Conservation (phyloP, 1,140 invertebrate genomes). For the Oedothorax gibbosus region DNA sequence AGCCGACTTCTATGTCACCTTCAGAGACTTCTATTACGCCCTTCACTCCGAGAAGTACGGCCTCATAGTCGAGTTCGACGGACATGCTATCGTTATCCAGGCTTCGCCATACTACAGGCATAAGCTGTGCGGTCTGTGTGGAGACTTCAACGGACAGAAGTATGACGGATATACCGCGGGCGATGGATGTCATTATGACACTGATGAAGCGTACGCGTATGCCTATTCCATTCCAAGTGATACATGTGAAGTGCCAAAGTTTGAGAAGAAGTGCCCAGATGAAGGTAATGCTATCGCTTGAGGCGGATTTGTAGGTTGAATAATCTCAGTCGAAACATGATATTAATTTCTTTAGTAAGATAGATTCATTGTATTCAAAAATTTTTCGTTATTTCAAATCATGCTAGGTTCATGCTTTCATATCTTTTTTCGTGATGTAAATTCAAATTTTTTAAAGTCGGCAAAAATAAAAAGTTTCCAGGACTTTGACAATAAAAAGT, state of each 20-base stretch:
- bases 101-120: slow-evolving; percentile 54
- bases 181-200: slow-evolving; percentile 49
- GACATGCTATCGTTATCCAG: slow-evolving; percentile 41
- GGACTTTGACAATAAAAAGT: too few relatives aligned
- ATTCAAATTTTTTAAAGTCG: too few relatives aligned
- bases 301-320: too few relatives aligned
- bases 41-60: slow-evolving; percentile 58
- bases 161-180: slow-evolving; percentile 50
- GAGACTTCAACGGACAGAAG: slow-evolving; percentile 62
- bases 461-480: too few relatives aligned
- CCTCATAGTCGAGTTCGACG: slow-evolving; percentile 52
- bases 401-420: too few relatives aligned
- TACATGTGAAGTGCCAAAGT: slow-evolving; percentile 47
- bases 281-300: slow-evolving; percentile 19
- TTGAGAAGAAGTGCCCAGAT: slow-evolving; percentile 16
- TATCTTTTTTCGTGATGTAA: too few relatives aligned
- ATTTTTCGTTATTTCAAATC: too few relatives aligned
- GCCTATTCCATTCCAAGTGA: slow-evolving; percentile 59
- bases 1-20: slow-evolving; percentile 30
- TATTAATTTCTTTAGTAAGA: too few relatives aligned
- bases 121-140: slow-evolving; percentile 63
- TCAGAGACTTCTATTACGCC: slow-evolving; percentile 48
- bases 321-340: too few relatives aligned
- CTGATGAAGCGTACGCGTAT: slow-evolving; percentile 45
- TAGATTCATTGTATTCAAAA: too few relatives aligned